A percentile compares a stretch with the other conserved stretches of the same genome.
phyloP scores from a whole-genome alignment of 2,888 invertebrate species.

The Harpagoxenus sublaevis region DNA sequence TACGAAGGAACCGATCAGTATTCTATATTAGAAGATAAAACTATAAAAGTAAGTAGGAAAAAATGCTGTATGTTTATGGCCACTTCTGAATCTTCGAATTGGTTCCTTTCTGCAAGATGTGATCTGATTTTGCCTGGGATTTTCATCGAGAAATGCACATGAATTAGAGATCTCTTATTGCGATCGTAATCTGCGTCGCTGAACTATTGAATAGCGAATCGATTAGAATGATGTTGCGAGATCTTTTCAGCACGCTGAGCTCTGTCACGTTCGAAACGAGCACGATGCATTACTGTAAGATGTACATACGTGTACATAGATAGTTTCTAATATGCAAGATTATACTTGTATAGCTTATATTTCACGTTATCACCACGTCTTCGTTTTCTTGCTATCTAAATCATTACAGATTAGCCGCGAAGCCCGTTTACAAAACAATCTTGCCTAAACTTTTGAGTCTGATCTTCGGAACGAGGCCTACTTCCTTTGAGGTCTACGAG shows the following conservation, averaged over 20 bases:
- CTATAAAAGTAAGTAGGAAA: neutral
- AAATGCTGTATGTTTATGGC: neutral
- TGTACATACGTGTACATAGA: slow-evolving; percentile 68
- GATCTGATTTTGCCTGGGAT: slow-evolving; percentile 13
- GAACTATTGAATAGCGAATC: slow-evolving; percentile 48
- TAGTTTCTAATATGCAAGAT: slow-evolving; percentile 67
- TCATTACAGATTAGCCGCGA: slow-evolving; percentile 51
- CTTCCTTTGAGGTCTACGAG: neutral
- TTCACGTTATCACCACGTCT: slow-evolving; percentile 60
- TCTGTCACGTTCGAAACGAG: slow-evolving; percentile 64
- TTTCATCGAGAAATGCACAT: slow-evolving; percentile 2
- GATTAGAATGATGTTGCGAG: slow-evolving; percentile 48
- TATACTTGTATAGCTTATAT: slow-evolving; percentile 66
- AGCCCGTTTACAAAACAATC: slow-evolving; percentile 66
- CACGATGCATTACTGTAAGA: slow-evolving; percentile 70
- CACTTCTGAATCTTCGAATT: neutral
- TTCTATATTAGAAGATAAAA: slow-evolving; percentile 22
- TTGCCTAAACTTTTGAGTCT: slow-evolving; percentile 31
- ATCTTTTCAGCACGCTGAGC: slow-evolving; percentile 63
- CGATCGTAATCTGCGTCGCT: slow-evolving; percentile 59
- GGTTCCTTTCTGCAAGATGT: slow-evolving; percentile 33
- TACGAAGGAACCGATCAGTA: slow-evolving; percentile 4
- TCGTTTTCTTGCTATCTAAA: slow-evolving; percentile 62
- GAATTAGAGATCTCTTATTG: slow-evolving; percentile 47
- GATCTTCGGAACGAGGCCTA: neutral